Base-by-base conservation (phyloP, 2,888 invertebrate species). In the Drosophila pegasa region DNA sequence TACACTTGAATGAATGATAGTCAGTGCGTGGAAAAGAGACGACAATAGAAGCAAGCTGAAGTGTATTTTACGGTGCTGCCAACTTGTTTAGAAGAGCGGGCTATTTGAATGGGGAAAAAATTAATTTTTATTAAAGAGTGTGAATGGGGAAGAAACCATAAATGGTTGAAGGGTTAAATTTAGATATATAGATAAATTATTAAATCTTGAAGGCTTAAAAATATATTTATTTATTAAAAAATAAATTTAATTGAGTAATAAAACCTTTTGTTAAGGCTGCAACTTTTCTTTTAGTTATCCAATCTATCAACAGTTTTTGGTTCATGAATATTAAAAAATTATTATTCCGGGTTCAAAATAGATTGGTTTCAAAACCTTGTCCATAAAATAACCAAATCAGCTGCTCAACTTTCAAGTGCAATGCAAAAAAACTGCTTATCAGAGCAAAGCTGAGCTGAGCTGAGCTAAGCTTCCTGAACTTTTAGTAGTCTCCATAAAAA, bases 1-100 rank as follows among this genome's bases (percentile, higher is more conserved):
- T 82, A 82, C 68, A 81, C 81, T 72, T 16, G 54, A 86, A 80
- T 66, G 31, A 22, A n/a, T 9, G 6, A 5, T 35, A 40, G 35
- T 38, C 29, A 37, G 22, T 45, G 43, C 33, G 68, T 27, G 55
- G 9, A 54, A 77, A 8, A 33, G 47, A 40, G 59, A 77, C 25
- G 40, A 9, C 68, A n/a, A 25, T 41, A 72, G 7, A 20, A 14
- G 9, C 61, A 38, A 6, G 27, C 5, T 25, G 38, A 18, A 31
- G 7, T 20, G 7, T 2, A 5, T 18, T 25, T 25, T 14, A 8
- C 8, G 27, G 77, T 0, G 62, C 72, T 64, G 57, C 57, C 66
- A 78, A 74, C 75, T 41, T 9, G 16, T 2, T 41, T 22, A 2
- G 2, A 22, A 18, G 8, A 0, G 70, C 74, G 75, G 10, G 1